Conservation (phyloP, 1,140 invertebrate species). For the Lutraria rhynchaena region DNA sequence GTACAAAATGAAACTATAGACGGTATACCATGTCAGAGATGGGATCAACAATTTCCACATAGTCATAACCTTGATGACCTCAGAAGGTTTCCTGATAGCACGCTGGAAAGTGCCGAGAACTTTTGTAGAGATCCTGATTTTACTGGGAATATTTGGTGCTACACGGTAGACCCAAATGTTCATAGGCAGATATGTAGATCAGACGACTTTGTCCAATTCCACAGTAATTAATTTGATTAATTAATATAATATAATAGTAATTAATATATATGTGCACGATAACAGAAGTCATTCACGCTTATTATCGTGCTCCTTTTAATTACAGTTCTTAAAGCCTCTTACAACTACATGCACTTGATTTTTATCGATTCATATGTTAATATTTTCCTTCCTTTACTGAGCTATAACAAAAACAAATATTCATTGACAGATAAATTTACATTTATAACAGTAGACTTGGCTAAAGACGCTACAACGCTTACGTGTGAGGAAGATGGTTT, state of each 20-base stretch:
- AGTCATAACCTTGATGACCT: too few relatives aligned
- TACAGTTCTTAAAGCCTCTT: too few relatives aligned
- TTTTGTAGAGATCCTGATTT: not conserved
- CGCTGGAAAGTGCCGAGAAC: not conserved
- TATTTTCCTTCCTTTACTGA: not conserved
- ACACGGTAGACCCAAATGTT: not conserved
- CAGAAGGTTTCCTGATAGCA: too few relatives aligned
- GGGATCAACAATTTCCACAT: not conserved
- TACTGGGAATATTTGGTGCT: not conserved
- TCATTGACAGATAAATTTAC: too few relatives aligned
- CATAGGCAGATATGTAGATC: not conserved
- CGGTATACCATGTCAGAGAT: slow-evolving; percentile 10
- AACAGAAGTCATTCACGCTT: too few relatives aligned
- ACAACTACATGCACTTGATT: too few relatives aligned
- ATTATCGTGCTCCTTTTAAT: too few relatives aligned
- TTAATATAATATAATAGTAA: too few relatives aligned
- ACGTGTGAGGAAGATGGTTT: slow-evolving; percentile 6
- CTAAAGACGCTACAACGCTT: too few relatives aligned
- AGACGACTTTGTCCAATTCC: not conserved
- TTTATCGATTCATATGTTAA: not conserved
- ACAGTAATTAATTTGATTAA: not conserved
- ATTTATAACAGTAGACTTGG: too few relatives aligned
- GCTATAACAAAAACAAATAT: not conserved
- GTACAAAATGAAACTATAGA: not conserved
- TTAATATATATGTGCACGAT: too few relatives aligned